Conservation (phyloP, 2,888 invertebrate species). For the Minunthozetes semirufus region DNA sequence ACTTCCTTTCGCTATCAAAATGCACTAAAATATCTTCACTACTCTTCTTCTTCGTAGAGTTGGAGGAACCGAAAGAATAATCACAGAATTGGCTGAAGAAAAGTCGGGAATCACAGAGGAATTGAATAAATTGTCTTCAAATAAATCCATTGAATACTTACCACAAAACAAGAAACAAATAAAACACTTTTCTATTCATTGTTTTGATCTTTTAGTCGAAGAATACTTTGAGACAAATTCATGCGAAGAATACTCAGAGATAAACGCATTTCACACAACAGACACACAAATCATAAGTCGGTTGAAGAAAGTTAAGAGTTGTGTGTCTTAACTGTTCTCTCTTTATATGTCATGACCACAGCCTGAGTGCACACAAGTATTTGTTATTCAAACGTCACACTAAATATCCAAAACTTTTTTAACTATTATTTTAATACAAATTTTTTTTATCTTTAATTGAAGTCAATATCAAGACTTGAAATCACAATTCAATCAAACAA, state of each 20-base stretch:
- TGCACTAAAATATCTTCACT: background rate
- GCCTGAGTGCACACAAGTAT: slow-evolving; percentile 5
- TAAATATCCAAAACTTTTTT: background rate
- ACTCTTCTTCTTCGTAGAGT: background rate
- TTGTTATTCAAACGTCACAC: slow-evolving; percentile 25
- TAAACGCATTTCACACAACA: background rate
- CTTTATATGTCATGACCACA: slow-evolving; percentile 27
- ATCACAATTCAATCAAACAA: background rate
- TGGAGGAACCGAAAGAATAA: background rate
- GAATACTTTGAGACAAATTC: background rate
- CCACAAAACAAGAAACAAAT: background rate
- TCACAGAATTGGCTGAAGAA: slow-evolving; percentile 20
- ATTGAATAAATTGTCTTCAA: background rate
- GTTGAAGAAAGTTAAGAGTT: too few relatives aligned
- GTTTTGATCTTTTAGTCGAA: background rate
- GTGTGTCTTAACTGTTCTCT: too few relatives aligned
- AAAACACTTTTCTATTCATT: slow-evolving; percentile 6
- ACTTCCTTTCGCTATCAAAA: background rate
- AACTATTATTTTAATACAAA: background rate
- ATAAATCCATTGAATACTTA: background rate
- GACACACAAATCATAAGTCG: background rate
- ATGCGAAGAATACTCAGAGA: background rate
- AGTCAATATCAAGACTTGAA: background rate
- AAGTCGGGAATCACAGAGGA: background rate
- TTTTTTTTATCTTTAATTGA: background rate